A percentile compares a stretch with the other conserved stretches of the same genome.
Evolutionary conservation across 2,113 vertebrate species (phyloP).

Genomic region (Pseudorhombus dupliciocellatus): DNA sequence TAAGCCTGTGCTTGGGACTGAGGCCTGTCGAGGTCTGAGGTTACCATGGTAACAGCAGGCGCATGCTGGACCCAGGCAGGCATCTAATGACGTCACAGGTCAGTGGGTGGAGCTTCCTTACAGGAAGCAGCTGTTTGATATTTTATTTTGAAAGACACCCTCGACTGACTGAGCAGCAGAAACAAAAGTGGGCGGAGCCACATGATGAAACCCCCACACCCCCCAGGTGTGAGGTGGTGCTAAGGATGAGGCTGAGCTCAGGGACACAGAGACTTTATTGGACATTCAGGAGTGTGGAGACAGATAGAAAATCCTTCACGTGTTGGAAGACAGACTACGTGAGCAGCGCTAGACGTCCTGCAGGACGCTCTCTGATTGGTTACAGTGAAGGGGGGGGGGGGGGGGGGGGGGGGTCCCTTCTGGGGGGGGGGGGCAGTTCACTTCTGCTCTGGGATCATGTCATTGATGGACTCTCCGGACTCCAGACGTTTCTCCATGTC

Average conservation of each 20-base stretch:
- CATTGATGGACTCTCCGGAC: slow-evolving; percentile 87
- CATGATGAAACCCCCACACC: no score
- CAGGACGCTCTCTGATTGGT: slow-evolving; percentile 54
- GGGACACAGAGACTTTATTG: slow-evolving; percentile 70
- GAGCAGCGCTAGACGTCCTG: slow-evolving; percentile 52
- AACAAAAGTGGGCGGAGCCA: no score
- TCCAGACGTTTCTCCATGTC: slow-evolving; percentile 95
- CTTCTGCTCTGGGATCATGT: slow-evolving; percentile 94
- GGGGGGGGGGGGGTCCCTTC: not conserved
- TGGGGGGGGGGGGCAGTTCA: slow-evolving; percentile 75
- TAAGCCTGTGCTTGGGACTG: no score
- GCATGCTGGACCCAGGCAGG: no score
- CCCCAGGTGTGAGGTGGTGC: not conserved
- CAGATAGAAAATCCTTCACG: slow-evolving; percentile 55
- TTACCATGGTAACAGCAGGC: no score
- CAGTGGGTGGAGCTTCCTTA: no score
- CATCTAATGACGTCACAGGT: no score
- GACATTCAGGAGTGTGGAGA: slow-evolving; percentile 59
- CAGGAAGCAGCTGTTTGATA: no score
- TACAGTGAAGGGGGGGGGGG: slow-evolving; percentile 22
- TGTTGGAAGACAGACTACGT: slow-evolving; percentile 64
- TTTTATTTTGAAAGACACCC: no score
- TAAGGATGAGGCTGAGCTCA: slow-evolving; percentile 33
- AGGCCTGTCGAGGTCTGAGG: no score
- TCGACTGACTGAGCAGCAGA: no score